Percentiles rank a stretch among this genome's conserved stretches.
phyloP scores from a whole-genome alignment of 2,797 vertebrate species.

The Tokudaia tokunoshimensis region DNA sequence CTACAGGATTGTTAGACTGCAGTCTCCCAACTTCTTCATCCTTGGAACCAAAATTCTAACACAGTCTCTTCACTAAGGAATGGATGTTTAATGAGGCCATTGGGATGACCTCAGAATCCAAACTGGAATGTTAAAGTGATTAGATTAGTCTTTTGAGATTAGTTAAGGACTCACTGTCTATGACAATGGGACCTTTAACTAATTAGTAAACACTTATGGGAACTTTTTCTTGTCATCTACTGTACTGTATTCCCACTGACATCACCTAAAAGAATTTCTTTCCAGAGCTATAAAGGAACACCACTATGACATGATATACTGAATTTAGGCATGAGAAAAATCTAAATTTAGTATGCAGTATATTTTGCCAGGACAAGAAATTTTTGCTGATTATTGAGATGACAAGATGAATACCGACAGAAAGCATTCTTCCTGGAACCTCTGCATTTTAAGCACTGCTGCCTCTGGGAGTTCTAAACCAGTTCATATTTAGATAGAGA shows the following conservation, averaged over 20 bases:
- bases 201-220: not conserved
- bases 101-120: not conserved
- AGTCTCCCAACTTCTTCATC: not conserved
- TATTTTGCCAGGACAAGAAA: constrained; percentile 11
- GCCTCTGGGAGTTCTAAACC: not conserved
- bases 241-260: not conserved
- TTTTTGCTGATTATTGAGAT: constrained; percentile 49
- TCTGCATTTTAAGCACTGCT: constrained; percentile 36
- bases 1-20: not conserved
- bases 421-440: not conserved
- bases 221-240: not conserved
- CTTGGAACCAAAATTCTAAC: not conserved
- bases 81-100: not conserved
- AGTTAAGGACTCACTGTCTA: not conserved
- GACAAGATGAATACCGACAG: not conserved
- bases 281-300: not conserved
- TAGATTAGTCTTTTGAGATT: constrained; percentile 12
- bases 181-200: not conserved
- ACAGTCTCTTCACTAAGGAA: not conserved
- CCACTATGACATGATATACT: constrained; percentile 33
- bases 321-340: constrained; percentile 49
- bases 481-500: not conserved
- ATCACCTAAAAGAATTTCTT: constrained; percentile 38
- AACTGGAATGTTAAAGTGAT: not conserved
- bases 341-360: constrained; percentile 32